phyloP scores from a whole-genome alignment of 2,797 vertebrate genomes.

The Cryptoprocta ferox region DNA sequence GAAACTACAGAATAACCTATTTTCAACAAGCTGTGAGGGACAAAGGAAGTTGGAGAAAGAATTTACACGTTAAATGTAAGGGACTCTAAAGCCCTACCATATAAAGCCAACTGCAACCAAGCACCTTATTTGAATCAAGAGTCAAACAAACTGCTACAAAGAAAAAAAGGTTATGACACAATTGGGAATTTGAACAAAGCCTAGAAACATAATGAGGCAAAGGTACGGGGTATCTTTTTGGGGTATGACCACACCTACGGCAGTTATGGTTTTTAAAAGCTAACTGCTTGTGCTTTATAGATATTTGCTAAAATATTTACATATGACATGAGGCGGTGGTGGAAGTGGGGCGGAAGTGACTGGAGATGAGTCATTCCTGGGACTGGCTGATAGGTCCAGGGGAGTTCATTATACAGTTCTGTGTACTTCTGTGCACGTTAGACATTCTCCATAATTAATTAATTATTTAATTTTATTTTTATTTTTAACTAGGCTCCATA shows the following conservation, averaged over 20 bases:
- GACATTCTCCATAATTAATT: not conserved
- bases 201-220: not conserved
- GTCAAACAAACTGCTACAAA: constrained; percentile 4
- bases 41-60: not conserved
- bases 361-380: not conserved
- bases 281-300: not conserved
- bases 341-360: not conserved
- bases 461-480: not conserved
- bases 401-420: not conserved
- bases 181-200: not conserved
- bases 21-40: not conserved
- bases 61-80: not conserved
- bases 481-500: not conserved
- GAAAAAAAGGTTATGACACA: constrained; percentile 7
- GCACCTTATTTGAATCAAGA: not conserved
- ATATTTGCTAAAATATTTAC: not conserved
- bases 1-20: not conserved
- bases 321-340: not conserved
- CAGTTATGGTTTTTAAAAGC: not conserved
- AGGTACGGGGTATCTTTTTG: not conserved
- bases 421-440: not conserved
- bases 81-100: not conserved
- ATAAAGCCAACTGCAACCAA: not conserved
- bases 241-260: not conserved
- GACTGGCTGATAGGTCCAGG: not conserved